Conservation (phyloP, 2,888 invertebrate species). For the Pandemis heparana region DNA sequence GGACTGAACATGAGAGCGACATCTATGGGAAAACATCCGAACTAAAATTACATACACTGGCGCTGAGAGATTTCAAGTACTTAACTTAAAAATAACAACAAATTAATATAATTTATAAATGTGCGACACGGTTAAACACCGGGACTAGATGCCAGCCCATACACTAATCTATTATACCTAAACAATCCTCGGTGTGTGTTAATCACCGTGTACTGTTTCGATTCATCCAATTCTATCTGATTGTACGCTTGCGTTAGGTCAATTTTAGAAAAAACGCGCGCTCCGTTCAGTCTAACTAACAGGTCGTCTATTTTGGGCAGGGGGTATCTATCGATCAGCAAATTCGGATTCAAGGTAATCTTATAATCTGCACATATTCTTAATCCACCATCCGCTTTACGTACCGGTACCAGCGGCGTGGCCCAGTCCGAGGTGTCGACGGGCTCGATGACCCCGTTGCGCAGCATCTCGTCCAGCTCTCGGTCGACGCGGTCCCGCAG, state of each 20-base stretch:
- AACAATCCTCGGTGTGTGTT: constrained; percentile 29
- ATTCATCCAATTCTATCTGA: constrained; percentile 11
- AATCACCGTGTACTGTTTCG: constrained; percentile 18
- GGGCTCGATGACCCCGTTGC: constrained; percentile 45
- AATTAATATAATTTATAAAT: no score
- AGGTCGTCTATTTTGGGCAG: not conserved
- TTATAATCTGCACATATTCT: not conserved
- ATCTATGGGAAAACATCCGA: no score
- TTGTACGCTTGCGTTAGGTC: constrained; percentile 32
- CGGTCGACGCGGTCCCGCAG: not conserved
- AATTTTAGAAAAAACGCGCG: constrained; percentile 9
- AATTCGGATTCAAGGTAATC: not conserved
- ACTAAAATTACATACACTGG: no score
- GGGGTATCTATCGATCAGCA: not conserved
- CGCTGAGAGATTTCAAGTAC: no score
- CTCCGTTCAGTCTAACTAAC: not conserved
- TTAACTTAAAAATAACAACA: no score
- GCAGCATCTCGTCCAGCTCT: constrained; percentile 45
- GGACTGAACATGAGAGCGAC: no score
- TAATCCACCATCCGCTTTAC: not conserved
- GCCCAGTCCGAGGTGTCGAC: not conserved
- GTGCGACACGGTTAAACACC: no score
- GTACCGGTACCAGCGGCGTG: not conserved
- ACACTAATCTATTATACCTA: constrained; percentile 23
- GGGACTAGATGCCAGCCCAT: constrained; percentile 10